A percentile compares a stretch with the other conserved stretches of the same genome.
phyloP scores from a whole-genome alignment of 2,113 vertebrate species.

The Anhinga anhinga region DNA sequence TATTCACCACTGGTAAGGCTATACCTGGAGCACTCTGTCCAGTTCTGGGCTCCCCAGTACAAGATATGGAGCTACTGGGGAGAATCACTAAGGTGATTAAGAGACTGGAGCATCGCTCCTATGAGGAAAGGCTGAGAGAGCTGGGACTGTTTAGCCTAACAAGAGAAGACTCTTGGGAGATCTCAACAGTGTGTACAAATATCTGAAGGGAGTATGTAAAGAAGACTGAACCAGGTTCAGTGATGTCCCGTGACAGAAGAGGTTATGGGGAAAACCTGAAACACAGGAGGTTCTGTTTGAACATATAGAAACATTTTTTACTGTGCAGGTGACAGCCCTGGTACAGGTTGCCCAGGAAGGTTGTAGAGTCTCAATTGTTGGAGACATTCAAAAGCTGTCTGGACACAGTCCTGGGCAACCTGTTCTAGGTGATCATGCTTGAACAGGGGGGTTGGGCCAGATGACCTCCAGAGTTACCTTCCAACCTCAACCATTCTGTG shows the following conservation, averaged over 20 bases:
- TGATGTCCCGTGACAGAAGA: background rate
- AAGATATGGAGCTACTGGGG: background rate
- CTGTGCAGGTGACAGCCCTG: background rate
- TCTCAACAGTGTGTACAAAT: background rate
- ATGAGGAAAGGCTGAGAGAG: background rate
- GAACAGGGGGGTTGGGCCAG: background rate
- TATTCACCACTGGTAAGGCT: background rate
- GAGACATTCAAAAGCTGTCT: background rate
- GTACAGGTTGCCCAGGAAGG: background rate
- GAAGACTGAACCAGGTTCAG: background rate
- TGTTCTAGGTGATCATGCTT: background rate
- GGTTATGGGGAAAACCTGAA: background rate
- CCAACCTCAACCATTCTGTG: background rate
- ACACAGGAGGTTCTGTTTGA: background rate
- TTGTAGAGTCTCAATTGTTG: background rate
- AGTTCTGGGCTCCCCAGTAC: background rate
- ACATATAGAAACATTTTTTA: background rate
- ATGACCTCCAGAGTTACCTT: background rate
- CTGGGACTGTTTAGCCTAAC: background rate
- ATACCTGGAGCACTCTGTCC: background rate
- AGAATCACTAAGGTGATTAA: background rate
- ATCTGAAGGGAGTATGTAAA: background rate
- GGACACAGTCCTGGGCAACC: background rate
- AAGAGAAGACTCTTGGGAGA: no score
- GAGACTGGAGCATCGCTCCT: background rate